Evolutionary conservation across 2,888 invertebrate species (phyloP).

Genomic region (Orchestes rusci): DNA sequence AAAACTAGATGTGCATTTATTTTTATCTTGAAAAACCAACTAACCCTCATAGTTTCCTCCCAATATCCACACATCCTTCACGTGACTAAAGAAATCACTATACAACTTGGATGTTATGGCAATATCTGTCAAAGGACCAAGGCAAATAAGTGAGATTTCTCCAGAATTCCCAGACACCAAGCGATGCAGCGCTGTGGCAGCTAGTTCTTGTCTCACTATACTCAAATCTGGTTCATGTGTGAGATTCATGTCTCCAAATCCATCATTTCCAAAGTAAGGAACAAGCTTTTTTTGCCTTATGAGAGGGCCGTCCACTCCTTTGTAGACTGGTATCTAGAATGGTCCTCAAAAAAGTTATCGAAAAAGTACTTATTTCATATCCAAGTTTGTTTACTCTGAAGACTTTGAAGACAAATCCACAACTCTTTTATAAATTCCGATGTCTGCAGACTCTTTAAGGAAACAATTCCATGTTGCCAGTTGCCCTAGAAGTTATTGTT

Average conservation of each 20-base stretch:
- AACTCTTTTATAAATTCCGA: too few relatives aligned
- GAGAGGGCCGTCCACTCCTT: slow-evolving; percentile 52
- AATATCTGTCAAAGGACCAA: slow-evolving; percentile 74
- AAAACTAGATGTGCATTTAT: neutral
- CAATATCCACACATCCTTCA: slow-evolving; percentile 67
- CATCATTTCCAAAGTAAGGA: slow-evolving; percentile 57
- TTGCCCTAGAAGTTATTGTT: too few relatives aligned
- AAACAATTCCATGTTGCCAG: too few relatives aligned
- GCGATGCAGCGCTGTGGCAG: slow-evolving; percentile 53
- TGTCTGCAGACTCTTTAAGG: too few relatives aligned
- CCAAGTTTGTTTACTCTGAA: too few relatives aligned
- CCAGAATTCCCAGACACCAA: slow-evolving; percentile 51
- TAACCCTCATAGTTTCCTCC: slow-evolving; percentile 59
- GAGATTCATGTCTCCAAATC: slow-evolving; percentile 58
- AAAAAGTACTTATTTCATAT: too few relatives aligned
- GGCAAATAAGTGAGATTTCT: slow-evolving; percentile 54
- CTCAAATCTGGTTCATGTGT: slow-evolving; percentile 38
- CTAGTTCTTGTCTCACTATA: slow-evolving; percentile 37
- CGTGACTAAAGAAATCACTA: slow-evolving; percentile 53
- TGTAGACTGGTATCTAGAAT: slow-evolving; percentile 58
- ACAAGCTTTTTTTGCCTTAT: slow-evolving; percentile 40
- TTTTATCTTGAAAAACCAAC: neutral
- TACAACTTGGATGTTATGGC: slow-evolving; percentile 67
- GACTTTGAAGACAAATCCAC: too few relatives aligned
- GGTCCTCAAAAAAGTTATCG: too few relatives aligned